Evolutionary conservation across 2,888 invertebrate genomes (phyloP).

Genomic region (Agelastica alni): DNA sequence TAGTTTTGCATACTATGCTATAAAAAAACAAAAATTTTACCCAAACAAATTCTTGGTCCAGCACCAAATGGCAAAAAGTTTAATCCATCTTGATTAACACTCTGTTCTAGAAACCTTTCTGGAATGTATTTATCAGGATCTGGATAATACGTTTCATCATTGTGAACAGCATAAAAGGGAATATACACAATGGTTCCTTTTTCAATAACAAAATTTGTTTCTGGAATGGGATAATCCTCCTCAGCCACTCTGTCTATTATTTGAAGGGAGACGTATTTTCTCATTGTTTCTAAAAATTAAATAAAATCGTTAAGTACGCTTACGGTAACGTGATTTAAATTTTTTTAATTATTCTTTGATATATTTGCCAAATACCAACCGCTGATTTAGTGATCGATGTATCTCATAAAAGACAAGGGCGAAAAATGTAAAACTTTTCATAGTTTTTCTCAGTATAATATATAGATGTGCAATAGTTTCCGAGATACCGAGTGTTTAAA

Average conservation of each 20-base stretch:
- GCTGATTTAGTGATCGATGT: too few relatives aligned
- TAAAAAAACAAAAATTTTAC: conserved; percentile 30
- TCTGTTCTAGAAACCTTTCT: conserved; percentile 37
- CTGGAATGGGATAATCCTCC: conserved; percentile 37
- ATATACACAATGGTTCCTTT: conserved; percentile 44
- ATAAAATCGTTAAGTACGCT: neutral
- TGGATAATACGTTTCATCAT: conserved; percentile 46
- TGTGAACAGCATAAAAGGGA: conserved; percentile 46
- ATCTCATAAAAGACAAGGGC: too few relatives aligned
- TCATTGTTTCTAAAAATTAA: conserved; percentile 45
- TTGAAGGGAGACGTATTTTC: conserved; percentile 47
- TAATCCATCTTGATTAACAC: conserved; percentile 23
- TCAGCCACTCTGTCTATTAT: conserved; percentile 33
- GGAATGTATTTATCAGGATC: conserved; percentile 44
- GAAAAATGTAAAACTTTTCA: too few relatives aligned
- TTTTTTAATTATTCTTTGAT: too few relatives aligned
- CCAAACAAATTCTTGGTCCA: conserved; percentile 51
- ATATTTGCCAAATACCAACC: too few relatives aligned
- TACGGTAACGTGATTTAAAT: too few relatives aligned
- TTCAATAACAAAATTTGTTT: conserved; percentile 31
- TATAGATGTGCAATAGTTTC: too few relatives aligned
- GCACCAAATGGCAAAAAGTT: conserved; percentile 49
- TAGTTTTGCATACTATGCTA: too few relatives aligned
- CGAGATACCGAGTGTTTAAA: too few relatives aligned
- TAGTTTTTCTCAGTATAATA: too few relatives aligned